These are phyloP conservation scores for Dryomyza anilis DNA, from an alignment of 2,888 invertebrate species.

Conservation along the genomic window DNA sequence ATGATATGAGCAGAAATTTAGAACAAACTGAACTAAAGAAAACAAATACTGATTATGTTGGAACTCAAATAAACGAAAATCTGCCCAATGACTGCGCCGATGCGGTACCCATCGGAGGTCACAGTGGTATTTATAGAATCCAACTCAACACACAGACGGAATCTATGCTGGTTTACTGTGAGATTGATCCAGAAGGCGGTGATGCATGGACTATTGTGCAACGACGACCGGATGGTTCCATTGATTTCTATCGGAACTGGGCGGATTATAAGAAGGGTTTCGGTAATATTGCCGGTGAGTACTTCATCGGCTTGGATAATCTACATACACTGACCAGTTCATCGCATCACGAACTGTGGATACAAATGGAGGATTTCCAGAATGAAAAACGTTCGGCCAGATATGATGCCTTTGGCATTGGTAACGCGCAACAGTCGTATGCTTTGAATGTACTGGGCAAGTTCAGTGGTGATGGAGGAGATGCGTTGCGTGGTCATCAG, in stretches of 20 bases:
- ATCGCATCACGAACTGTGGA: slow-evolving; percentile 64
- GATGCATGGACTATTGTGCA: slow-evolving; percentile 68
- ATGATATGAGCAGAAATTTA: too few relatives aligned
- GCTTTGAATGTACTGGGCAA: slow-evolving; percentile 68
- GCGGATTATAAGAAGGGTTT: slow-evolving; percentile 69
- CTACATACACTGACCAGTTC: slow-evolving; percentile 59
- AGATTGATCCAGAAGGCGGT: slow-evolving; percentile 67
- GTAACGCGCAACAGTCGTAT: slow-evolving; percentile 68
- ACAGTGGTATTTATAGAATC: slow-evolving; percentile 3
- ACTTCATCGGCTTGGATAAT: slow-evolving; percentile 71
- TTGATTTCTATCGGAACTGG: slow-evolving; percentile 59
- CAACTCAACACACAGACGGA: slow-evolving; percentile 45
- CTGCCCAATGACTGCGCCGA: slow-evolving; percentile 14
- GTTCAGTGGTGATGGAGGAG: slow-evolving; percentile 68
- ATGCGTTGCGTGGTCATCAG: slow-evolving; percentile 69
- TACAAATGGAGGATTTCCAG: slow-evolving; percentile 67
- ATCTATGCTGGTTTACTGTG: slow-evolving; percentile 65
- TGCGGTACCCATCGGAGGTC: background rate
- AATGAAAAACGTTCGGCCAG: slow-evolving; percentile 64
- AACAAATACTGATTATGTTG: too few relatives aligned
- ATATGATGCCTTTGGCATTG: slow-evolving; percentile 69
- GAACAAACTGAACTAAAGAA: too few relatives aligned
- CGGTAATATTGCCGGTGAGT: slow-evolving; percentile 70
- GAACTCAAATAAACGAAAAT: too few relatives aligned
- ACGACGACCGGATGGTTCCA: slow-evolving; percentile 67